Evolutionary conservation across 2,888 invertebrate genomes (phyloP).

Genomic region (Drosophila stalkeri): DNA sequence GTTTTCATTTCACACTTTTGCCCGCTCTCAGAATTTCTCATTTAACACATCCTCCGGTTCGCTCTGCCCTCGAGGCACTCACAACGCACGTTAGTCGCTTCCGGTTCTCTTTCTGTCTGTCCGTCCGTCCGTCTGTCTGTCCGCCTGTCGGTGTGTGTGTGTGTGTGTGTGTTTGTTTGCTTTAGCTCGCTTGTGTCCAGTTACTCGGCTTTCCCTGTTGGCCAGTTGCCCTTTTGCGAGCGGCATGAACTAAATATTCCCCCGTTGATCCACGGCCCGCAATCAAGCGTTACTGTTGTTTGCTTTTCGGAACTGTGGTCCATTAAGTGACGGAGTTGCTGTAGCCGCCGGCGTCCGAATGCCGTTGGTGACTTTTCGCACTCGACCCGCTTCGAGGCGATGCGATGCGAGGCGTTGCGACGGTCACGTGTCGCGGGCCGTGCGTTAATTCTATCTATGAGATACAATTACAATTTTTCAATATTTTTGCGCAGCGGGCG

Average conservation of each 20-base stretch:
- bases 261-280: slow-evolving; percentile 61
- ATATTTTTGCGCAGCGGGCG: slow-evolving; percentile 77
- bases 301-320: slow-evolving; percentile 80
- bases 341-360: slow-evolving; percentile 38
- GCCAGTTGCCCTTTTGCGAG: slow-evolving; percentile 63
- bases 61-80: slow-evolving; percentile 54
- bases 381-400: slow-evolving; percentile 41
- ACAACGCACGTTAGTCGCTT: slow-evolving; percentile 68
- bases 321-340: slow-evolving; percentile 68
- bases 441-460: slow-evolving; percentile 77
- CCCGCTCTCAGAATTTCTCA: slow-evolving; percentile 46
- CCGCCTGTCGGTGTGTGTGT: too few species aligned
- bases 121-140: neutral
- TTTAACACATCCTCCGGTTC: slow-evolving; percentile 66
- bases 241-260: slow-evolving; percentile 48
- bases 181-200: slow-evolving; percentile 48
- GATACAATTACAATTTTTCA: slow-evolving; percentile 80
- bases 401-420: slow-evolving; percentile 32
- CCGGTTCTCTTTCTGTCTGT: slow-evolving; percentile 37
- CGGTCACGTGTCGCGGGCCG: slow-evolving; percentile 69
- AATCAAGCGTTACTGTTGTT: slow-evolving; percentile 79
- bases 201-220: slow-evolving; percentile 24
- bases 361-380: slow-evolving; percentile 73
- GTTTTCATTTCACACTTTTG: slow-evolving; percentile 48
- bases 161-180: slow-evolving; percentile 59